These are phyloP conservation scores for Tricholaema leucomelas DNA, from an alignment of 2,113 vertebrate species.

Conservation along the genomic window DNA sequence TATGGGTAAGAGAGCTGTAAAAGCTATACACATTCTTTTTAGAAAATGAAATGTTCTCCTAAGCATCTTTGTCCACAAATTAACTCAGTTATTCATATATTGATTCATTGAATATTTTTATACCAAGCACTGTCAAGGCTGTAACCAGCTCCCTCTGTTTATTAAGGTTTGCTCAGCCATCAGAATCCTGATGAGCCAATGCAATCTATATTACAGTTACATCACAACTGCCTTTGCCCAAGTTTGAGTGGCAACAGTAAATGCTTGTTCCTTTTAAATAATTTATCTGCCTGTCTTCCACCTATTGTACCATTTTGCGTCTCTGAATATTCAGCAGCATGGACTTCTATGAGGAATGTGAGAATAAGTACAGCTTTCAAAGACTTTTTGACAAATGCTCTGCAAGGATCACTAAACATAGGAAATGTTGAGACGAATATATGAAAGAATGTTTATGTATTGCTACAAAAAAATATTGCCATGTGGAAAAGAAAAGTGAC, in stretches of 20 bases:
- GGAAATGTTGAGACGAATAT: slow-evolving; percentile 1
- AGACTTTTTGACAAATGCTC: neutral
- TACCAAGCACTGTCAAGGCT: neutral
- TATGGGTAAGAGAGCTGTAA: neutral
- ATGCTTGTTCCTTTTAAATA: neutral
- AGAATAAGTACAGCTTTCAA: neutral
- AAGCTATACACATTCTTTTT: neutral
- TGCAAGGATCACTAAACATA: neutral
- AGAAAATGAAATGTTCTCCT: neutral
- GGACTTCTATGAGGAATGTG: neutral
- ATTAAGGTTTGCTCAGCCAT: neutral
- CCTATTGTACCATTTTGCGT: neutral
- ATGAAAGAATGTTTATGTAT: slow-evolving; percentile 26
- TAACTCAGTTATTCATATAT: neutral
- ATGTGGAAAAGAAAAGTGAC: slow-evolving; percentile 43
- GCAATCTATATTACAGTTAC: neutral
- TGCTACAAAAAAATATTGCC: slow-evolving; percentile 31
- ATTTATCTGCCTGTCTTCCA: neutral
- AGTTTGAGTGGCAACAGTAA: neutral
- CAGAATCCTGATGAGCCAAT: accelerated
- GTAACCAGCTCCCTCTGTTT: neutral
- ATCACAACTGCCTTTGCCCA: neutral
- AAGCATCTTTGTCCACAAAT: neutral
- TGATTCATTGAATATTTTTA: neutral
- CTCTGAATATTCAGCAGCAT: neutral